These are phyloP conservation scores for Strix uralensis DNA, from an alignment of 2,113 vertebrate genomes.

Conservation along the genomic window DNA sequence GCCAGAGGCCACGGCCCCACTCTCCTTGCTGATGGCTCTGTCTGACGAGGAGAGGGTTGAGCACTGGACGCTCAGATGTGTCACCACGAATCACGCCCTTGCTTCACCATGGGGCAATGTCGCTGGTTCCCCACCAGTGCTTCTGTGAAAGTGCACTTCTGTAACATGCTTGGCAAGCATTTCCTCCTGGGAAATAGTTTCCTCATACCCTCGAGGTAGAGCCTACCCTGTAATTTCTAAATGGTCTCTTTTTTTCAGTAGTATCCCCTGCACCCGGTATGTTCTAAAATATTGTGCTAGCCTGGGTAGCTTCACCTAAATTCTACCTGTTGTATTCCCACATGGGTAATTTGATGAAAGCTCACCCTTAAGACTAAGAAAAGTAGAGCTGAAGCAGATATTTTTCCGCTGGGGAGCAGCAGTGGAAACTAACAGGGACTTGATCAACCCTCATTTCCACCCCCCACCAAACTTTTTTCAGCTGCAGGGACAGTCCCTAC, in stretches of 20 bases:
- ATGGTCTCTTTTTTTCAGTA: neutral
- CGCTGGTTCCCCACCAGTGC: neutral
- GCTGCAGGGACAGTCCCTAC: neutral
- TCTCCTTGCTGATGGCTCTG: neutral
- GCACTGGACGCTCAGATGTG: neutral
- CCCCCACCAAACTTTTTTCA: neutral
- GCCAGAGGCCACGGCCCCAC: neutral
- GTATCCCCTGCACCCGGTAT: neutral
- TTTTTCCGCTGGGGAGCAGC: neutral
- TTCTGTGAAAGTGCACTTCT: neutral
- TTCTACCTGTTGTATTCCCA: neutral
- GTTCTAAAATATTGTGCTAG: neutral
- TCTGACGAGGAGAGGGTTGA: neutral
- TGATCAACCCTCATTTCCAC: neutral
- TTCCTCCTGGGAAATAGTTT: neutral
- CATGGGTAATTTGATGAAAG: neutral
- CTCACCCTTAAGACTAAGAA: neutral
- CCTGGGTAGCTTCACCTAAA: neutral
- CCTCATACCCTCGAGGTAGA: neutral
- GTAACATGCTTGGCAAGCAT: rapidly evolving
- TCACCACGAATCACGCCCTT: neutral
- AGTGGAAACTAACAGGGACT: neutral
- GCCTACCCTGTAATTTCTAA: neutral
- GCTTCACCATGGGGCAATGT: rapidly evolving
- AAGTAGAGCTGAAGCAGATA: neutral